Evolutionary conservation across 1,140 invertebrate genomes (phyloP).

Genomic region (Diabrotica undecimpunctata): DNA sequence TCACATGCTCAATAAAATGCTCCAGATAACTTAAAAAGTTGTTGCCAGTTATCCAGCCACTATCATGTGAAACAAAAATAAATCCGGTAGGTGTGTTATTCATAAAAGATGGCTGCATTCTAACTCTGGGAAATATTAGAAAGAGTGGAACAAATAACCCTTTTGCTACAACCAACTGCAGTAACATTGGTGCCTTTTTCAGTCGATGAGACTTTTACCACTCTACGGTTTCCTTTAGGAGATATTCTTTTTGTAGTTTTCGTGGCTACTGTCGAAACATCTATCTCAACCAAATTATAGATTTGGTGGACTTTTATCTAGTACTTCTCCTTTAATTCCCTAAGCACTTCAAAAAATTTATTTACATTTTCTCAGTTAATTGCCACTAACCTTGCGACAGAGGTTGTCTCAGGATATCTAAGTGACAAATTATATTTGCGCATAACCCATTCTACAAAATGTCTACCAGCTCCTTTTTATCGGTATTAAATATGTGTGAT

Average conservation of each 20-base stretch:
- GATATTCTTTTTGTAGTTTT: no score
- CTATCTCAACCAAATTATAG: no score
- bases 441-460: no score
- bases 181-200: constrained; percentile 19
- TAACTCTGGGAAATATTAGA: constrained; percentile 27
- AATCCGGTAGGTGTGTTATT: constrained; percentile 6
- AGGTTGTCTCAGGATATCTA: constrained; percentile 21
- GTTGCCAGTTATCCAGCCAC: constrained; percentile 16
- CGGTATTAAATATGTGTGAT: neutral
- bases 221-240: no score
- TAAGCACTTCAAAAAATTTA: constrained; percentile 27
- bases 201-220: no score
- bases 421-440: constrained; percentile 8
- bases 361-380: constrained; percentile 20
- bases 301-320: constrained; percentile 44
- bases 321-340: constrained; percentile 31
- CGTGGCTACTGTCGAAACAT: no score
- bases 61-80: no score
- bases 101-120: constrained; percentile 6
- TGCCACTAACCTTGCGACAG: constrained; percentile 23
- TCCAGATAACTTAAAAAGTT: constrained; percentile 11
- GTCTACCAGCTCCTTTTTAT: neutral
- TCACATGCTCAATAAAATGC: neutral
- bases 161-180: constrained; percentile 37
- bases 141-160: constrained; percentile 34